phyloP scores from a whole-genome alignment of 2,797 vertebrate genomes.

The Takifugu rubripes region DNA sequence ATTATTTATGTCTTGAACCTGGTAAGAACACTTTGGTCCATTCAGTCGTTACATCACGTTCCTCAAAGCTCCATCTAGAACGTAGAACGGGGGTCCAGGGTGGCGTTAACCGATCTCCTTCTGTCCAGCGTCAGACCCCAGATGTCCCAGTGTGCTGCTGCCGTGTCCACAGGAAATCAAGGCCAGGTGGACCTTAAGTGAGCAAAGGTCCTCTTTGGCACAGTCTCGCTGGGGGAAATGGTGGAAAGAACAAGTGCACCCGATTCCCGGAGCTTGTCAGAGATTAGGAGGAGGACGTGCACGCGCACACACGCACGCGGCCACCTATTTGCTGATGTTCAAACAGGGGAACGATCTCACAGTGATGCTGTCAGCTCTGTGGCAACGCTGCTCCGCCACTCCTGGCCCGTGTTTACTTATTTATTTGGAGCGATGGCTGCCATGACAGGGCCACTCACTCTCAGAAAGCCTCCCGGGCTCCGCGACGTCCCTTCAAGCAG shows the following conservation, averaged over 20 bases:
- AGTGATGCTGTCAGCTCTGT: conserved; percentile 55
- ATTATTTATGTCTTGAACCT: too few relatives aligned
- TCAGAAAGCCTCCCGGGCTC: conserved; percentile 64
- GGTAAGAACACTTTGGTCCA: not conserved
- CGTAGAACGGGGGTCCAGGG: conserved; percentile 68
- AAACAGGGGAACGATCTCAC: conserved; percentile 30
- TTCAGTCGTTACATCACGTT: conserved; percentile 6
- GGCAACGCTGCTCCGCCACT: conserved; percentile 51
- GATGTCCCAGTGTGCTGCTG: conserved; percentile 64
- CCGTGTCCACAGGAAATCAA: conserved; percentile 72
- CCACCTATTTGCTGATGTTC: conserved; percentile 50
- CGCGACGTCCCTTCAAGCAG: conserved; percentile 61
- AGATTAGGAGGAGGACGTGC: conserved; percentile 18
- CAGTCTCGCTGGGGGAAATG: conserved; percentile 55
- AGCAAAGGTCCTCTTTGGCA: conserved; percentile 67
- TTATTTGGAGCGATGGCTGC: conserved; percentile 73
- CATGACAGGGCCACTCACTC: conserved; percentile 73
- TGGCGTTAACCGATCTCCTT: conserved; percentile 65
- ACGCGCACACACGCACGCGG: conserved; percentile 31
- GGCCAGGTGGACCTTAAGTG: conserved; percentile 72
- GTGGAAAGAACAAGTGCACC: conserved; percentile 43
- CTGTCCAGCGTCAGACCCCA: conserved; percentile 66
- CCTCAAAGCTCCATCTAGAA: conserved; percentile 24
- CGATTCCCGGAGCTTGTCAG: conserved; percentile 41
- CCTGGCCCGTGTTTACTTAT: conserved; percentile 75